Conservation (phyloP, 1,140 invertebrate species). For the Wasmannia auropunctata region DNA sequence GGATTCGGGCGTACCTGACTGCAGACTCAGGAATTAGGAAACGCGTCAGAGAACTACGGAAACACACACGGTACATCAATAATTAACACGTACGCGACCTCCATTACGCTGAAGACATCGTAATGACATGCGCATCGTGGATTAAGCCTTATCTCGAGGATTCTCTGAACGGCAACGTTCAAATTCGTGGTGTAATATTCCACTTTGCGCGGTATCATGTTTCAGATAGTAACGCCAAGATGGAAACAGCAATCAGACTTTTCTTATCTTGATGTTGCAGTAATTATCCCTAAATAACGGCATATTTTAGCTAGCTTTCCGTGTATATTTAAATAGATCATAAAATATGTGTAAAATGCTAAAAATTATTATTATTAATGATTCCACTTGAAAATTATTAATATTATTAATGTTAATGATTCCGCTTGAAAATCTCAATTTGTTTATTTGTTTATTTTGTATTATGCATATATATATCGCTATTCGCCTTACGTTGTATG, state of each 20-base stretch:
- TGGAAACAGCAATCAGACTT: not conserved
- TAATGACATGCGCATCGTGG: not conserved
- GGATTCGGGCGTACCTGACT: not conserved
- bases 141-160: not conserved
- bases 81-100: slow-evolving; percentile 13
- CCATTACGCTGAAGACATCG: slow-evolving; percentile 1
- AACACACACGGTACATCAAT: slow-evolving; percentile 29
- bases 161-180: not conserved
- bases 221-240: not conserved
- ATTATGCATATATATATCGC: not conserved
- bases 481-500: too few species aligned
- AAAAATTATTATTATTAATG: not conserved
- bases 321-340: not conserved
- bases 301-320: not conserved
- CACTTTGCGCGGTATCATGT: not conserved
- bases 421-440: not conserved
- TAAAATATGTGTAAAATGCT: not conserved
- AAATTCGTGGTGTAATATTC: not conserved
- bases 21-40: not conserved
- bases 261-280: not conserved
- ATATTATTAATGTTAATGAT: too few species aligned
- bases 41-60: not conserved
- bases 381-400: not conserved
- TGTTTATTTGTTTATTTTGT: not conserved
- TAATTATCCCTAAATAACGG: not conserved